These are phyloP conservation scores for Henricia sp. DNA, from an alignment of 53 echinoderm and acorn worm species.

Conservation along the genomic window DNA sequence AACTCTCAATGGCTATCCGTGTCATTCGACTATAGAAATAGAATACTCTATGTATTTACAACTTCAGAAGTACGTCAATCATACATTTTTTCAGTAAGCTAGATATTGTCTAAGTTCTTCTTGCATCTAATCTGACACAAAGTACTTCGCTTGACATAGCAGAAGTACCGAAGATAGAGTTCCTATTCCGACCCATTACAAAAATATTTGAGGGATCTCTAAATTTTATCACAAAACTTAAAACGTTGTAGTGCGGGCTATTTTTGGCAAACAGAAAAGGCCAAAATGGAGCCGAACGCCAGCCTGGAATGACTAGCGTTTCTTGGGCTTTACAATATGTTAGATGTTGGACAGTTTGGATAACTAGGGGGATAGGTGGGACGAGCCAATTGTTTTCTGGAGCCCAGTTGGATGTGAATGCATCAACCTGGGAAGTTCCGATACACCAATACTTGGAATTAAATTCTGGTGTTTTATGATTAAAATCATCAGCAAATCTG, in stretches of 20 bases:
- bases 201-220: not conserved
- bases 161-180: no score
- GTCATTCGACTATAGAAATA: no score
- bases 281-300: constrained; percentile 13
- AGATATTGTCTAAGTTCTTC: no score
- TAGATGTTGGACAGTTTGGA: not conserved
- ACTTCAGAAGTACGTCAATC: no score
- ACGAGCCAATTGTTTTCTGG: constrained; percentile 36
- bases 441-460: constrained; percentile 9
- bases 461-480: not conserved
- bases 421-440: not conserved
- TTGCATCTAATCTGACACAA: no score
- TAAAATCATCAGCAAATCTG: constrained; percentile 19
- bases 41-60: no score
- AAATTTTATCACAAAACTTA: not conserved
- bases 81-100: no score
- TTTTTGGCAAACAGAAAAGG: not conserved
- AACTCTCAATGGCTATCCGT: no score
- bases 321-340: not conserved
- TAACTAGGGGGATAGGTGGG: constrained; percentile 8
- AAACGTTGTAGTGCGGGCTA: no score
- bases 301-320: constrained; percentile 26
- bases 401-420: constrained; percentile 7
- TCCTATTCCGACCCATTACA: not conserved
- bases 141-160: no score